These are phyloP conservation scores for Hylyphantes graminicola DNA, from an alignment of 1,140 invertebrate genomes.

Conservation along the genomic window DNA sequence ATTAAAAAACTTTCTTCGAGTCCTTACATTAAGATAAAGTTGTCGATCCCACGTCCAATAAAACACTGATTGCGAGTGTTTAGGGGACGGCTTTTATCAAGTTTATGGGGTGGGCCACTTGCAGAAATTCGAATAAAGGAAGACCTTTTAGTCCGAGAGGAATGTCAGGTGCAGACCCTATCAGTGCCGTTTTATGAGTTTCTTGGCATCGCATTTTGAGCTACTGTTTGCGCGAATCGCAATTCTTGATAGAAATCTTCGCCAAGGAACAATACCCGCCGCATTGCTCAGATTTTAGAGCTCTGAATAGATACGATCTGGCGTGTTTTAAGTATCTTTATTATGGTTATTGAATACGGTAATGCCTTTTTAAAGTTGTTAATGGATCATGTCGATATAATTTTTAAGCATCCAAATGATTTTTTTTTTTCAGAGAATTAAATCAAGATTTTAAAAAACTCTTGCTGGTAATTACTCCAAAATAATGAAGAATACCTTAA, in stretches of 20 bases:
- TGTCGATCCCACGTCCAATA: constrained; percentile 45
- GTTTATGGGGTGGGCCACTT: constrained; percentile 40
- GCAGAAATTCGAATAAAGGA: not conserved
- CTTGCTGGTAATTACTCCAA: too few species aligned
- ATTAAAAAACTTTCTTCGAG: not conserved
- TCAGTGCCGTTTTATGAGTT: not conserved
- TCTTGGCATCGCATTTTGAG: not conserved
- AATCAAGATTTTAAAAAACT: too few species aligned
- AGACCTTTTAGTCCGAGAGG: not conserved
- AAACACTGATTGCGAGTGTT: constrained; percentile 56
- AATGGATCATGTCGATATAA: too few species aligned
- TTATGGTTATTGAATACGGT: too few species aligned
- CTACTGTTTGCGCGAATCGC: not conserved
- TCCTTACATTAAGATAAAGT: constrained; percentile 45
- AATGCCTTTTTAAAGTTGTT: too few species aligned
- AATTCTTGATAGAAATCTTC: not conserved
- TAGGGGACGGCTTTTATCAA: constrained; percentile 50
- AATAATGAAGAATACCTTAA: too few species aligned
- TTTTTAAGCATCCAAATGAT: too few species aligned
- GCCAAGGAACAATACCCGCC: not conserved
- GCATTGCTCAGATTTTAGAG: too few species aligned
- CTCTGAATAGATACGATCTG: too few species aligned
- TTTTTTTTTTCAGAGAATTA: too few species aligned
- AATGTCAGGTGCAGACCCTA: not conserved
- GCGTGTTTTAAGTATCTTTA: too few species aligned